Base-by-base conservation (phyloP, 2,888 invertebrate species). In the Sphaerophoria taeniata region DNA sequence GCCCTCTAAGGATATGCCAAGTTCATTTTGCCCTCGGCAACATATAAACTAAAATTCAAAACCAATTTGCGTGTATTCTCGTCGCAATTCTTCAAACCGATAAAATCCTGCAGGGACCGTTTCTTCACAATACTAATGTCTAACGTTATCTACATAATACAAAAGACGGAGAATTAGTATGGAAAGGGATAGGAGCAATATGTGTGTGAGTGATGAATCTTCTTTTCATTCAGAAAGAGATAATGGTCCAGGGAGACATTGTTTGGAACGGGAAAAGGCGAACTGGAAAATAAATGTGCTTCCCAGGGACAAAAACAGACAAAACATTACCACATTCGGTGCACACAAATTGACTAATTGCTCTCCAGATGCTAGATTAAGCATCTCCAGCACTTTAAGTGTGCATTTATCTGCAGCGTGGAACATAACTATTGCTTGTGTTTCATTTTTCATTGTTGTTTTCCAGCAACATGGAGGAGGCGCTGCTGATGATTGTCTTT, bases 21-120 rank as follows among this genome's bases (percentile, higher is more conserved):
- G n/a, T n/a, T n/a, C n/a, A n/a, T n/a, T n/a, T n/a, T n/a, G 14
- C 98, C 95, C 88, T 91, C 89, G 51, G 92, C 91, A 6, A 92
- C 91, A 90, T 96, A 95, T 90, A 96, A 97, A 89, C 98, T 96
- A 90, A 99, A 99, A 91, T 97, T 97, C 79, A 99, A 93, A 87
- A 99, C 96, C 86, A 98, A 98, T 89, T 96, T 95, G 79, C 96
- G 94, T 6, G 47, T 3, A 12, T 93, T 90, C 61, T 94, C 93
- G 89, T 98, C 97, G 89, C 95, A 94, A 60, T 94, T 94, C 88
- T 95, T 95, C 34, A 96, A 93, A 33, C 98, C 98, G 85, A 95
- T 94, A 92, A 98, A 99, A 91, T 98, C 97, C 84, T 95, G 94
- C 94, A 98, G 95, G 0, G 96, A 92, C 85, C 95, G 93, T 84